phyloP scores from a whole-genome alignment of 2,797 vertebrate genomes.

The Nyctibius grandis region DNA sequence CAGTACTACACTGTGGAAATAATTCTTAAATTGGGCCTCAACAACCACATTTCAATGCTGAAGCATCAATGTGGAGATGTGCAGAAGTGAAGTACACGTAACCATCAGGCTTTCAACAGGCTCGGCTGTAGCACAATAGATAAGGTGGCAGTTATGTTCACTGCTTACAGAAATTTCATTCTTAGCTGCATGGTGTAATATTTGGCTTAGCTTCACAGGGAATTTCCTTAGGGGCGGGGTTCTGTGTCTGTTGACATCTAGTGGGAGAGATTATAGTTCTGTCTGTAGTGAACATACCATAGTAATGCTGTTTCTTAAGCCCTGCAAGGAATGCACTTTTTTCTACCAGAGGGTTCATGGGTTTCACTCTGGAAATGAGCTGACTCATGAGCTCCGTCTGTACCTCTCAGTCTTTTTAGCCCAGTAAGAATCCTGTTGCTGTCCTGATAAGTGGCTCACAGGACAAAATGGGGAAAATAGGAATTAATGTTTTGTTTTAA shows the following conservation, averaged over 20 bases:
- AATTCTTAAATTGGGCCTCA: not conserved
- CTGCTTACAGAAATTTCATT: rapidly evolving
- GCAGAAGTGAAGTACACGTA: not conserved
- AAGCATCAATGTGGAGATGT: rapidly evolving
- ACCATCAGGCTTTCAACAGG: rapidly evolving
- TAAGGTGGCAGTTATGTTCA: not conserved
- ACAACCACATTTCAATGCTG: not conserved
- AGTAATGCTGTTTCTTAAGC: not conserved
- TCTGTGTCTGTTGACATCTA: not conserved
- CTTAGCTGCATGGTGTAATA: not conserved
- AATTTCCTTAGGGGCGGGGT: not conserved
- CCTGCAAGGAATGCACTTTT: not conserved
- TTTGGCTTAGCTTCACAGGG: not conserved
- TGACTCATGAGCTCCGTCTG: not conserved
- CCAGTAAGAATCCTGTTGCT: not conserved
- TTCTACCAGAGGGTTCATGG: not conserved
- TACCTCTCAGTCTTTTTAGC: not conserved
- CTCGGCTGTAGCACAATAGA: not conserved
- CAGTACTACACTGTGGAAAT: rapidly evolving
- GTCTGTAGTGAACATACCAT: not conserved
- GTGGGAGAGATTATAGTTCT: not conserved
- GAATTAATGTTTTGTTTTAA: not conserved
- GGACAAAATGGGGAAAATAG: not conserved
- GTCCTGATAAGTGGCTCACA: rapidly evolving
- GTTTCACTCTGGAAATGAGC: not conserved